These are phyloP conservation scores for Formicarius rufipectus DNA, from an alignment of 2,113 vertebrate species.

Conservation along the genomic window DNA sequence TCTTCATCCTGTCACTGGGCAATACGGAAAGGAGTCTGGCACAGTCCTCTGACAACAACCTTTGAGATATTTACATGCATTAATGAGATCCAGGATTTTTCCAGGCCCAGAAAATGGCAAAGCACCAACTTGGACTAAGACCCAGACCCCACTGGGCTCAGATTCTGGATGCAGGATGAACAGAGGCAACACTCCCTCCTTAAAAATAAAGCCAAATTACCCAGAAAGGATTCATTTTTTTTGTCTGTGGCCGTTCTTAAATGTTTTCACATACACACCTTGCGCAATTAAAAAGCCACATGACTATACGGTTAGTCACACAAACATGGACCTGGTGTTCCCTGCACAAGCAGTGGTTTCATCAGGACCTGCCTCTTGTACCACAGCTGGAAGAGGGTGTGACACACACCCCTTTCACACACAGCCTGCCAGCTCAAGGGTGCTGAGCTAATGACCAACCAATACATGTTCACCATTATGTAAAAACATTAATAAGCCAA, in stretches of 20 bases:
- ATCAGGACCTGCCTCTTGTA: not conserved
- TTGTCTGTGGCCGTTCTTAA: not conserved
- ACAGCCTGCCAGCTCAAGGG: not conserved
- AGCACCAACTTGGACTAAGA: accelerated
- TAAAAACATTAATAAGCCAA: not conserved
- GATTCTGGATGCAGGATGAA: too few species aligned
- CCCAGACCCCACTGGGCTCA: too few species aligned
- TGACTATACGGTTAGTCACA: not conserved
- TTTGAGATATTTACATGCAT: too few species aligned
- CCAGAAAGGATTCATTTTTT: accelerated
- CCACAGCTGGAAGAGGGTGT: not conserved
- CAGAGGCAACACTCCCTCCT: accelerated
- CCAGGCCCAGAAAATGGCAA: accelerated
- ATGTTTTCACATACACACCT: accelerated
- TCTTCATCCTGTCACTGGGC: not conserved
- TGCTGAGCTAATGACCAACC: not conserved
- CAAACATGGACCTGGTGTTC: not conserved
- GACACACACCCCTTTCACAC: not conserved
- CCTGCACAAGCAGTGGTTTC: not conserved
- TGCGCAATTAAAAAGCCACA: not conserved
- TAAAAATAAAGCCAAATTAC: accelerated
- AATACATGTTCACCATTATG: accelerated
- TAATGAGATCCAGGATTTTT: not conserved
- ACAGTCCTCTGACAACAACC: not conserved
- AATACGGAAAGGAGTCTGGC: not conserved